Evolutionary conservation across 1,140 invertebrate genomes (phyloP).

Genomic region (Pectinophora gossypiella): DNA sequence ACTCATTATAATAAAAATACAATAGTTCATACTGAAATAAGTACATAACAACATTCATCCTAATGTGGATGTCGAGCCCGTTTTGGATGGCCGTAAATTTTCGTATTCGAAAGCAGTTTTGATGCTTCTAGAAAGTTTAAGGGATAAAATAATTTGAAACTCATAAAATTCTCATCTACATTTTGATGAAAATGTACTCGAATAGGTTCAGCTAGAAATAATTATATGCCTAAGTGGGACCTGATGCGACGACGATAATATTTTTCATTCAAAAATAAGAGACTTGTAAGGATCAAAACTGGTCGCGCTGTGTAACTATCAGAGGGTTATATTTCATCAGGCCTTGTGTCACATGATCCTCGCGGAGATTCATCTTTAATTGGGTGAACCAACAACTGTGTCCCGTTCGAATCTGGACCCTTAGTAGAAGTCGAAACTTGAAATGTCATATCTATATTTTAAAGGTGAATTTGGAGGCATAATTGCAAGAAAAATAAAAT

Average conservation of each 20-base stretch:
- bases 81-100: constrained; percentile 30
- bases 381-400: constrained; percentile 41
- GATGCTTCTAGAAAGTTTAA: constrained; percentile 11
- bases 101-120: constrained; percentile 10
- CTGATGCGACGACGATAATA: no score
- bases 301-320: constrained; percentile 15
- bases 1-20: constrained; percentile 69
- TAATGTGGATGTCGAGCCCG: constrained; percentile 27
- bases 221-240: no score
- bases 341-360: constrained; percentile 54
- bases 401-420: no score
- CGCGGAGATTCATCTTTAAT: constrained; percentile 58
- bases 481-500: no score
- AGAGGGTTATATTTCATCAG: constrained; percentile 51
- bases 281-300: constrained; percentile 28
- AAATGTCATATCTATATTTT: no score
- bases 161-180: no score
- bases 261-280: neutral
- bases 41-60: constrained; percentile 24
- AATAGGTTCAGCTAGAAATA: no score
- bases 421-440: no score
- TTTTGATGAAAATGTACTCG: no score
- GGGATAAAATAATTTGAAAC: no score
- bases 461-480: no score
- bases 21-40: constrained; percentile 54